Percentiles rank a stretch among this genome's conserved stretches.
Evolutionary conservation across 2,113 vertebrate genomes (phyloP).

Genomic region (Brachyhypopomus gauderio): DNA sequence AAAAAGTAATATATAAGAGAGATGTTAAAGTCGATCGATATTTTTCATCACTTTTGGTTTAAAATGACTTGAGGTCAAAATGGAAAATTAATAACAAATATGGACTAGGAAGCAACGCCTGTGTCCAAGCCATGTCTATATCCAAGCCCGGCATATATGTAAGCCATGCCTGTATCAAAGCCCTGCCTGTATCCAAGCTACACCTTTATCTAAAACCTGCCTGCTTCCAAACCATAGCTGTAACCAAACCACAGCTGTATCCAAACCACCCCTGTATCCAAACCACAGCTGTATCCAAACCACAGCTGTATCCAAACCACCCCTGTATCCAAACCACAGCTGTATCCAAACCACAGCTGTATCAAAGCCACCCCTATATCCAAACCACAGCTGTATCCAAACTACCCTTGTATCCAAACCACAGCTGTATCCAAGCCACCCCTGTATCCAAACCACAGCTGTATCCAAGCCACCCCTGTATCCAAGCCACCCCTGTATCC

Average conservation of each 20-base stretch:
- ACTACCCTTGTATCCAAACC: not conserved
- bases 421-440: no score
- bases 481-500: no score
- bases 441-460: no score
- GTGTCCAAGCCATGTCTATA: no score
- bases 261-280: no score
- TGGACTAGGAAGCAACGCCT: not conserved
- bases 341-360: no score
- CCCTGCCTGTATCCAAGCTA: not conserved
- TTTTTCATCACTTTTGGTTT: constrained; percentile 46
- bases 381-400: not conserved
- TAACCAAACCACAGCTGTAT: no score
- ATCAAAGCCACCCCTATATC: no score
- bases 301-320: not conserved
- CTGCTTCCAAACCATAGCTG: no score
- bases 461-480: no score
- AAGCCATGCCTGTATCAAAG: not conserved
- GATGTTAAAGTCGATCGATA: constrained; percentile 32
- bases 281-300: no score
- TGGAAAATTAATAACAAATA: constrained; percentile 26
- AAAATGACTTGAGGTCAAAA: constrained; percentile 26
- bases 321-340: not conserved
- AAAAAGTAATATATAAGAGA: constrained; percentile 4
- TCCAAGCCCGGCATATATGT: no score
- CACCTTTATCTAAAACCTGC: not conserved